A percentile compares a stretch with the other conserved stretches of the same genome.
These are phyloP conservation scores for Eulimnadia texana DNA, from an alignment of 1,140 invertebrate genomes.

Conservation along the genomic window DNA sequence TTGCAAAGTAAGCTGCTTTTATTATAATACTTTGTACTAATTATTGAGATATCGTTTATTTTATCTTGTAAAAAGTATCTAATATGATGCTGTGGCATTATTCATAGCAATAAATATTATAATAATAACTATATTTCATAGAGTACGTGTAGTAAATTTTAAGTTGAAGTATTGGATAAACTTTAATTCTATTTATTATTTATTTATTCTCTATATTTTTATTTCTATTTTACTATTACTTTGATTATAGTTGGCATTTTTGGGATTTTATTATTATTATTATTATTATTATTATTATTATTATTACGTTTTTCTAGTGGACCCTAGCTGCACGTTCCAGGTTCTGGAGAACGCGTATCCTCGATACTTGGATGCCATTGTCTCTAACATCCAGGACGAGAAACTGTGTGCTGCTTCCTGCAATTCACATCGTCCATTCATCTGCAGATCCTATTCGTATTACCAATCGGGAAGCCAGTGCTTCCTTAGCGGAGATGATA, in stretches of 20 bases:
- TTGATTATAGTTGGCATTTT: too few species aligned
- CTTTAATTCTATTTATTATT: too few species aligned
- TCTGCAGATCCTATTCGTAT: constrained; percentile 33
- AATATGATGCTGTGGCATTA: too few species aligned
- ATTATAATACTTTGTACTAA: too few species aligned
- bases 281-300: not conserved
- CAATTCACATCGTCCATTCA: constrained; percentile 28
- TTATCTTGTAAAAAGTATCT: too few species aligned
- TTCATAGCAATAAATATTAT: too few species aligned
- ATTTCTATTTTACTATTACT: too few species aligned
- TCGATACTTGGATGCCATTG: constrained; percentile 31
- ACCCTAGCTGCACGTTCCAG: constrained; percentile 25
- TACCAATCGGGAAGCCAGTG: constrained; percentile 33
- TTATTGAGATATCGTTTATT: not conserved
- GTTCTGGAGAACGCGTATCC: constrained; percentile 29
- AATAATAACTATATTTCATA: not conserved
- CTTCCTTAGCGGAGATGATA: constrained; percentile 31
- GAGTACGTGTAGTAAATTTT: too few species aligned
- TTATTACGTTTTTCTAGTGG: constrained; percentile 19
- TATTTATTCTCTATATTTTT: too few species aligned
- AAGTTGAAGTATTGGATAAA: too few species aligned
- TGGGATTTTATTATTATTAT: not conserved
- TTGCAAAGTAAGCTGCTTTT: constrained; percentile 23
- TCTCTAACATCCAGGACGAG: constrained; percentile 27
- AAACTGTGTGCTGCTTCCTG: constrained; percentile 30